phyloP scores from a whole-genome alignment of 2,888 invertebrate species.

The Dicranocentrus wangi region DNA sequence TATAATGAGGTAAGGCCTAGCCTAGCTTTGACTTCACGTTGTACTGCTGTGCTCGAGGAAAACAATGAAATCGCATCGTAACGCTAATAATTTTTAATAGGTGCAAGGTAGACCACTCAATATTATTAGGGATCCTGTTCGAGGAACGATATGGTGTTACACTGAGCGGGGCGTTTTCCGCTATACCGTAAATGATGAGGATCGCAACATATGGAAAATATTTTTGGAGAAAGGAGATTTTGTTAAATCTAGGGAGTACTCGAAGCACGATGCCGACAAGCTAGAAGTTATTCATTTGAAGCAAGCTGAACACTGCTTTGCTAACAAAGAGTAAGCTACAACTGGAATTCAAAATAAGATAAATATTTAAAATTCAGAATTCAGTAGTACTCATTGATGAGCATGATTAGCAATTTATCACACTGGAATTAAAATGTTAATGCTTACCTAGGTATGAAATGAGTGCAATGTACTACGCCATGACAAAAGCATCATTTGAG shows the following conservation, averaged over 20 bases:
- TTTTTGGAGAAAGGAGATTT: slow-evolving; percentile 90
- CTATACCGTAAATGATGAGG: slow-evolving; percentile 88
- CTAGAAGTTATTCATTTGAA: slow-evolving; percentile 89
- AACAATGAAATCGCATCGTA: too few relatives aligned
- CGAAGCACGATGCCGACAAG: slow-evolving; percentile 85
- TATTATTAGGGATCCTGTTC: slow-evolving; percentile 86
- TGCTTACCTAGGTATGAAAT: slow-evolving; percentile 79
- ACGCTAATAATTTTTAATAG: too few relatives aligned
- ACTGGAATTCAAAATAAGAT: too few relatives aligned
- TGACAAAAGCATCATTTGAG: slow-evolving; percentile 94
- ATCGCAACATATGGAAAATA: slow-evolving; percentile 90
- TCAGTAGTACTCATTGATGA: too few relatives aligned
- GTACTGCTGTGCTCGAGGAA: too few relatives aligned
- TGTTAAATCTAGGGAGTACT: slow-evolving; percentile 89
- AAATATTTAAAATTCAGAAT: too few relatives aligned
- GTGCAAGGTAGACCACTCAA: slow-evolving; percentile 83
- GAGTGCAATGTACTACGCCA: slow-evolving; percentile 91
- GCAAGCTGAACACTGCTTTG: slow-evolving; percentile 90
- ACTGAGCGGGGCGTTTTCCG: slow-evolving; percentile 89
- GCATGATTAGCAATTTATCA: too few relatives aligned
- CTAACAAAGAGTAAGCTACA: slow-evolving; percentile 81
- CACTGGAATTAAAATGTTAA: slow-evolving; percentile 18
- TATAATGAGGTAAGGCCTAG: slow-evolving; percentile 79
- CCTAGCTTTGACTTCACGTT: too few relatives aligned
- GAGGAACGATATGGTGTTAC: slow-evolving; percentile 87